These are phyloP conservation scores for Chelonus insularis DNA, from an alignment of 1,140 invertebrate species.

Conservation along the genomic window DNA sequence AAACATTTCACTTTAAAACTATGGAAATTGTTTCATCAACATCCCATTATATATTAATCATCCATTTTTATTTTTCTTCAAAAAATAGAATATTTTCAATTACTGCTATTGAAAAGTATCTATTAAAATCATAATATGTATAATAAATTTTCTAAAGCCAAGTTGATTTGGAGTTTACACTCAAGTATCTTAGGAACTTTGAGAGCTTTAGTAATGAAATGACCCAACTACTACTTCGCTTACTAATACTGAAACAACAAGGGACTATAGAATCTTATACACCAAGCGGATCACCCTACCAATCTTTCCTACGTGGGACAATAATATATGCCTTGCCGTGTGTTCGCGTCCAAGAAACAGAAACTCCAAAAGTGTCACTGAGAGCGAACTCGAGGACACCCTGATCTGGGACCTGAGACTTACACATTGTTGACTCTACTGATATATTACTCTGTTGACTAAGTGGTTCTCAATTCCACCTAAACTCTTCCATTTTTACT, in stretches of 20 bases:
- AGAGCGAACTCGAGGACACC: constrained; percentile 51
- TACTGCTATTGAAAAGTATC: no score
- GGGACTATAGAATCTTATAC: constrained; percentile 11
- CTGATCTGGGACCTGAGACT: constrained; percentile 32
- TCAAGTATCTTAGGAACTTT: constrained; percentile 5
- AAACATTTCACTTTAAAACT: no score
- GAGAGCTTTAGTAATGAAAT: constrained; percentile 16
- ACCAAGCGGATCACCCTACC: constrained; percentile 4
- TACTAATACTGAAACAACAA: not conserved
- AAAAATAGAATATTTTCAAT: no score
- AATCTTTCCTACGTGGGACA: constrained; percentile 14
- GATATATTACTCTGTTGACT: constrained; percentile 49
- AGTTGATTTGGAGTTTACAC: no score
- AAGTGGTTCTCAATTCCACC: constrained; percentile 46
- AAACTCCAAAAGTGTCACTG: constrained; percentile 57
- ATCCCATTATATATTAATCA: no score
- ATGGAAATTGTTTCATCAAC: no score
- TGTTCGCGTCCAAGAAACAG: constrained; percentile 48
- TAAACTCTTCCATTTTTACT: constrained; percentile 1
- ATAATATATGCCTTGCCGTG: constrained; percentile 46
- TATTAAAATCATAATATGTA: not conserved
- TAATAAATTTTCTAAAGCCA: not conserved
- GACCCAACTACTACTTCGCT: not conserved
- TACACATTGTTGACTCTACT: constrained; percentile 57
- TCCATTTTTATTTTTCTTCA: no score